These are phyloP conservation scores for Gymnarchus niloticus DNA, from an alignment of 2,113 vertebrate species.

Conservation along the genomic window DNA sequence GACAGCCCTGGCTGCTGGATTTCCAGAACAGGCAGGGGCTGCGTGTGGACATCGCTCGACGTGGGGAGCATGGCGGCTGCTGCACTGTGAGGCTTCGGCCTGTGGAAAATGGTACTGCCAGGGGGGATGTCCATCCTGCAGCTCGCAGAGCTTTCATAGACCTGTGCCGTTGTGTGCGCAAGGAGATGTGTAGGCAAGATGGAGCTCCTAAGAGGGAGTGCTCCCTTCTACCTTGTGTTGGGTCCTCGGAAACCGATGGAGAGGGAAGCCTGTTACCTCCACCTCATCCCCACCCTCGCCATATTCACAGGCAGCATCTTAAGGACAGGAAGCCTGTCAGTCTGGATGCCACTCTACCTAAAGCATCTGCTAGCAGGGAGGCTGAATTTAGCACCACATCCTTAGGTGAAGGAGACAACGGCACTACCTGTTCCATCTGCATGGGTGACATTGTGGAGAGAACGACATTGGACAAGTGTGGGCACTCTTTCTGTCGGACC, in stretches of 20 bases:
- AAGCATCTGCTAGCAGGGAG: conserved; percentile 51
- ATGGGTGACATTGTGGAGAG: conserved; percentile 85
- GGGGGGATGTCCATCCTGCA: conserved; percentile 70
- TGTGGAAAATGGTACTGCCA: conserved; percentile 63
- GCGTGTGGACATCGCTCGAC: conserved; percentile 73
- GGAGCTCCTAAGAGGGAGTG: conserved; percentile 72
- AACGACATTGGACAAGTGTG: conserved; percentile 82
- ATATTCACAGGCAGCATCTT: conserved; percentile 68
- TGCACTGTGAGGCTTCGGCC: conserved; percentile 81
- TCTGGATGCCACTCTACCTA: conserved; percentile 52
- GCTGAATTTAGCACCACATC: conserved; percentile 41
- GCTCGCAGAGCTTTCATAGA: conserved; percentile 71
- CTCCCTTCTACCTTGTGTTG: conserved; percentile 65
- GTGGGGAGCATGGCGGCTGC: conserved; percentile 87
- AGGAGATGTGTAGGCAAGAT: conserved; percentile 77
- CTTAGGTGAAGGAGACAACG: conserved; percentile 61
- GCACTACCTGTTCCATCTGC: conserved; percentile 83
- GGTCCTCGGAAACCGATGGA: conserved; percentile 54
- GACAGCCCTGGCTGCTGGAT: conserved; percentile 78
- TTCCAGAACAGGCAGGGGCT: conserved; percentile 84
- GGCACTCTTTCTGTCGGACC: conserved; percentile 81
- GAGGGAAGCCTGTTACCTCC: conserved; percentile 61
- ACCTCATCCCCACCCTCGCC: conserved; percentile 57
- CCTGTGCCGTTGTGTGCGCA: conserved; percentile 76
- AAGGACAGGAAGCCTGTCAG: conserved; percentile 62